These are phyloP conservation scores for Myathropa florea DNA, from an alignment of 2,888 invertebrate species.

Conservation along the genomic window DNA sequence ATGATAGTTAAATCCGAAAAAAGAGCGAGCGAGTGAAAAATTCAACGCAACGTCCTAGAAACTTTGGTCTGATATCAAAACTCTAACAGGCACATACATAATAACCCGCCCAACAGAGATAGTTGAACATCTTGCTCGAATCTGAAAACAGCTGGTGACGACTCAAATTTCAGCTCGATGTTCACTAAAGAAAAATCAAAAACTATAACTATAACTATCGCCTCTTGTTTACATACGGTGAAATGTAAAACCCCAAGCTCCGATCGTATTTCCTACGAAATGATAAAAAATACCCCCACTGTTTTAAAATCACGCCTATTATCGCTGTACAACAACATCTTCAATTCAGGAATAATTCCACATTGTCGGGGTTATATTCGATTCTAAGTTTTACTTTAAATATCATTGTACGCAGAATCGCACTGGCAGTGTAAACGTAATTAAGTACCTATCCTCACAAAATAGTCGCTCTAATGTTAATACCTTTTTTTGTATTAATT, in stretches of 20 bases:
- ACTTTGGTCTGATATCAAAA: too few relatives aligned
- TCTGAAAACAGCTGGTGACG: too few relatives aligned
- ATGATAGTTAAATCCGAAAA: background rate
- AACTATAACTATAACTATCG: background rate
- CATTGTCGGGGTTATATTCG: background rate
- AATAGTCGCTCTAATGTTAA: background rate
- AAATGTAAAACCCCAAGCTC: background rate
- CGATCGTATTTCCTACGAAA: background rate
- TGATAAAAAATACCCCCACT: background rate
- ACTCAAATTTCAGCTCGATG: background rate
- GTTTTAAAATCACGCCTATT: background rate
- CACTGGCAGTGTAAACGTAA: slow-evolving; percentile 8
- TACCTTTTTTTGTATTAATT: too few relatives aligned
- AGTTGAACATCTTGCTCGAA: background rate
- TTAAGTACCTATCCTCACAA: slow-evolving; percentile 8
- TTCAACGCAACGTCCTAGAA: background rate
- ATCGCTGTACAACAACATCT: background rate
- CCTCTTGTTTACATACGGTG: background rate
- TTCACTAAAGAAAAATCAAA: background rate
- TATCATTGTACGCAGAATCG: background rate
- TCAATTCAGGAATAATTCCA: background rate
- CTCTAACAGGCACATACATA: background rate
- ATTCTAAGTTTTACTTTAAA: background rate
- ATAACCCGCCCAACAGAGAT: background rate
- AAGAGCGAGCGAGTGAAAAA: background rate